A percentile compares a stretch with the other conserved stretches of the same genome.
Evolutionary conservation across 2,797 vertebrate species (phyloP).

Genomic region (Crax fasciolata): DNA sequence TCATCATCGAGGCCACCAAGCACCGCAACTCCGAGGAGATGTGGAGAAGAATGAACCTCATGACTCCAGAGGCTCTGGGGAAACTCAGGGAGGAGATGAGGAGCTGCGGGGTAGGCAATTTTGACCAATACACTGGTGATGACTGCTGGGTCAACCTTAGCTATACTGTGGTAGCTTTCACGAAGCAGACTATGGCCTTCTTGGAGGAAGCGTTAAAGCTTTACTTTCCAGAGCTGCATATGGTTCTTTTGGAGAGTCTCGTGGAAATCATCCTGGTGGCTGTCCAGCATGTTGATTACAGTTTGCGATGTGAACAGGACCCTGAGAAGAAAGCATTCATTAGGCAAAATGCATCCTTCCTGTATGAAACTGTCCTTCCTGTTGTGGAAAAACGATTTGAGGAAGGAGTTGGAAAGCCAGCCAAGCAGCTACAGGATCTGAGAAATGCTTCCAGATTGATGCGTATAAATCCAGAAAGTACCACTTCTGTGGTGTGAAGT

Average conservation of each 20-base stretch:
- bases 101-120: conserved; percentile 88
- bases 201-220: conserved; percentile 96
- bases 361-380: conserved; percentile 96
- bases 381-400: conserved; percentile 96
- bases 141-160: conserved; percentile 99
- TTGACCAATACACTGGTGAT: conserved; percentile 95
- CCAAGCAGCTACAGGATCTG: conserved; percentile 96
- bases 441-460: conserved; percentile 90
- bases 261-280: conserved; percentile 96
- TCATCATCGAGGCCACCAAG: conserved; percentile 97
- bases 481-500: conserved; percentile 92
- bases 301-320: conserved; percentile 97
- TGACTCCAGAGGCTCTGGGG: conserved; percentile 95
- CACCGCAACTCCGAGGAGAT: conserved; percentile 99
- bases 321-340: conserved; percentile 95
- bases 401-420: conserved; percentile 96
- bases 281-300: conserved; percentile 98
- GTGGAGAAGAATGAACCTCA: conserved; percentile 98
- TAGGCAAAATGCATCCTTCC: conserved; percentile 93
- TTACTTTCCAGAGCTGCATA: conserved; percentile 97
- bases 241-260: conserved; percentile 96
- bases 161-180: conserved; percentile 97
- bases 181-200: conserved; percentile 99
- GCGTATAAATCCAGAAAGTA: conserved; percentile 95
- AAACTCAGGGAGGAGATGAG: conserved; percentile 98